Conservation (phyloP, 2,888 invertebrate genomes). For the Eupithecia pulchellata region DNA sequence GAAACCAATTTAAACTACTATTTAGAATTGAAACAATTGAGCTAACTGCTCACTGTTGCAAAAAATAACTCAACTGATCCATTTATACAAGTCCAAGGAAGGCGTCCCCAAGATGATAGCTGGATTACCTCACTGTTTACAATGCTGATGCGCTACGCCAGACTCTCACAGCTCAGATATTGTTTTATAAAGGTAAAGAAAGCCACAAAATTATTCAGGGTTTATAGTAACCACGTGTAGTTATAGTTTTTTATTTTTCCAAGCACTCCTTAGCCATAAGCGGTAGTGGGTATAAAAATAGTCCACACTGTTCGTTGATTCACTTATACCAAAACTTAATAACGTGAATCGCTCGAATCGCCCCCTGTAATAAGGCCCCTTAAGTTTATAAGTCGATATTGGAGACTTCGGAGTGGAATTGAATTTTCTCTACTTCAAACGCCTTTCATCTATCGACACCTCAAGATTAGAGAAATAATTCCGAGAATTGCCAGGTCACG, state of each 20-base stretch:
- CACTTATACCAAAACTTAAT: constrained; percentile 1
- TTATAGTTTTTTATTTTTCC: not conserved
- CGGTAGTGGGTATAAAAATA: not conserved
- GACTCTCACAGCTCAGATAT: too few species aligned
- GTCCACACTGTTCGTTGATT: not conserved
- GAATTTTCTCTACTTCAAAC: constrained; percentile 40
- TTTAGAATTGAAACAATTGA: too few species aligned
- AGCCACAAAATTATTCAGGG: not conserved
- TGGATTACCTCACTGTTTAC: too few species aligned
- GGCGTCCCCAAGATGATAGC: too few species aligned
- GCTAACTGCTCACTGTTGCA: too few species aligned
- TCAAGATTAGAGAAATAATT: constrained; percentile 40
- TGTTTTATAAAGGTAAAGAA: not conserved
- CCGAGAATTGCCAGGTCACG: constrained; percentile 28
- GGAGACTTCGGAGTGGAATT: constrained; percentile 33
- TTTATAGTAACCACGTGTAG: not conserved
- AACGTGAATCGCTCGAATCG: constrained; percentile 7
- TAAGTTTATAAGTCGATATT: constrained; percentile 39
- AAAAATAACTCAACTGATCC: too few species aligned
- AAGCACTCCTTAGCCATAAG: not conserved
- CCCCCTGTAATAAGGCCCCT: constrained; percentile 4
- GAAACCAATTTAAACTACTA: too few species aligned
- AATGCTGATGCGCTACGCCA: too few species aligned
- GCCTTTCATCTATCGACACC: constrained; percentile 43
- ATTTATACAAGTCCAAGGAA: too few species aligned